These are phyloP conservation scores for Seriola quinqueradiata DNA, from an alignment of 2,113 vertebrate genomes.

Conservation along the genomic window DNA sequence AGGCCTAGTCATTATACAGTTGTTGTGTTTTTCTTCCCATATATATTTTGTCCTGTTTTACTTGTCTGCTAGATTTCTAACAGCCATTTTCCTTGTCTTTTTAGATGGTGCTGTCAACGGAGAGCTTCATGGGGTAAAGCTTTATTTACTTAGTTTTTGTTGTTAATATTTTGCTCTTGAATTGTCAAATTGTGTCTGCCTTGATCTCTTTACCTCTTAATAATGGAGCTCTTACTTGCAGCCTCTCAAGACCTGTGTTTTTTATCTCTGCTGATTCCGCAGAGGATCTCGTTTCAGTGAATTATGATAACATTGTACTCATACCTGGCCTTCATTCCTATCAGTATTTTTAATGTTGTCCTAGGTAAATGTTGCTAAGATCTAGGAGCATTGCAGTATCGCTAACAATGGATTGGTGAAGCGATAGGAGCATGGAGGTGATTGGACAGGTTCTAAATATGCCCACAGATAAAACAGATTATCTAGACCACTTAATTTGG, in stretches of 20 bases:
- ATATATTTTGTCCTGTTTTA: background rate
- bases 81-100: conserved; percentile 9
- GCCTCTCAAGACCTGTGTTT: background rate
- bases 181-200: too few relatives aligned
- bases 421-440: background rate
- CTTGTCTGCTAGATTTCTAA: conserved; percentile 34
- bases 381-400: background rate
- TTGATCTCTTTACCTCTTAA: too few relatives aligned
- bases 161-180: background rate
- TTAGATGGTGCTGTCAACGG: conserved; percentile 90
- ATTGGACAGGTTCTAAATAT: background rate
- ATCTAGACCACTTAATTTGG: background rate
- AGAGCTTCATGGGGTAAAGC: conserved; percentile 86
- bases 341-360: background rate
- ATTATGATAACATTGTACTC: background rate
- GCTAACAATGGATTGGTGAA: background rate
- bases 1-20: background rate
- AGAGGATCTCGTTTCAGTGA: background rate
- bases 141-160: background rate
- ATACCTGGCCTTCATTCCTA: background rate
- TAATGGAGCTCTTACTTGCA: background rate
- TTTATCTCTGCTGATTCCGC: background rate
- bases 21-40: background rate
- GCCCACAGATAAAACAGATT: background rate
- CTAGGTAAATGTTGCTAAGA: background rate